A percentile compares a stretch with the other conserved stretches of the same genome.
Evolutionary conservation across 1,140 invertebrate species (phyloP).

Genomic region (Drosophila leontia): DNA sequence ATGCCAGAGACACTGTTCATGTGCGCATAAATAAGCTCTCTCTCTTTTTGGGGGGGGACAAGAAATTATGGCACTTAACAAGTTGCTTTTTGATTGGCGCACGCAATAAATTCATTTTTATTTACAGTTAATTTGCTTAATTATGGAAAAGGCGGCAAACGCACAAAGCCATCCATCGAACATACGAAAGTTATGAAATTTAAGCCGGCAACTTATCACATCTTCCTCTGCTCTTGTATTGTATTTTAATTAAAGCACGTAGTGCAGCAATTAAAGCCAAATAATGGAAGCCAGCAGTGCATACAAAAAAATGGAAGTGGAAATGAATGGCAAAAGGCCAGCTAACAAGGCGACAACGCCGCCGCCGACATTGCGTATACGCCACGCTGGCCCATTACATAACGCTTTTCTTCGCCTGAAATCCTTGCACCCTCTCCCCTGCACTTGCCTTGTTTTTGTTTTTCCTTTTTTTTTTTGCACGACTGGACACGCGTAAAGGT

Average conservation of each 20-base stretch:
- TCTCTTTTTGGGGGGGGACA: constrained; percentile 17
- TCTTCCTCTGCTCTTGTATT: constrained; percentile 31
- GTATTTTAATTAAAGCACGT: constrained; percentile 83
- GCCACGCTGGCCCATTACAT: constrained; percentile 67
- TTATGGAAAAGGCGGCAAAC: constrained; percentile 49
- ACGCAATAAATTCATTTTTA: constrained; percentile 69
- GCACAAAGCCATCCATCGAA: constrained; percentile 27
- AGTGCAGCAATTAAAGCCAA: constrained; percentile 79
- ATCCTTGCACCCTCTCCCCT: constrained; percentile 7
- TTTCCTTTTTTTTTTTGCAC: constrained; percentile 45
- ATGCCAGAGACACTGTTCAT: constrained; percentile 32
- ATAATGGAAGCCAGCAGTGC: constrained; percentile 78
- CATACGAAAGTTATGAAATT: constrained; percentile 55
- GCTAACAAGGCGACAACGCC: constrained; percentile 69
- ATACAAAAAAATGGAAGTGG: constrained; percentile 71
- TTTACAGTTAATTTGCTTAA: constrained; percentile 75
- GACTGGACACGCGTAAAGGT: constrained; percentile 64
- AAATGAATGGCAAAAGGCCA: constrained; percentile 74
- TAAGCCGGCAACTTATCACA: constrained; percentile 67
- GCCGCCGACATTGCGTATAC: constrained; percentile 70
- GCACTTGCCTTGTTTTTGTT: constrained; percentile 16
- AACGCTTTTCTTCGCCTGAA: constrained; percentile 67
- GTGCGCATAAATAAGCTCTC: constrained; percentile 65
- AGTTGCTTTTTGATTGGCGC: constrained; percentile 76
- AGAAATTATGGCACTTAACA: constrained; percentile 70